Base-by-base conservation (phyloP, 2,113 vertebrate species). In the Ochotona curzoniae region DNA sequence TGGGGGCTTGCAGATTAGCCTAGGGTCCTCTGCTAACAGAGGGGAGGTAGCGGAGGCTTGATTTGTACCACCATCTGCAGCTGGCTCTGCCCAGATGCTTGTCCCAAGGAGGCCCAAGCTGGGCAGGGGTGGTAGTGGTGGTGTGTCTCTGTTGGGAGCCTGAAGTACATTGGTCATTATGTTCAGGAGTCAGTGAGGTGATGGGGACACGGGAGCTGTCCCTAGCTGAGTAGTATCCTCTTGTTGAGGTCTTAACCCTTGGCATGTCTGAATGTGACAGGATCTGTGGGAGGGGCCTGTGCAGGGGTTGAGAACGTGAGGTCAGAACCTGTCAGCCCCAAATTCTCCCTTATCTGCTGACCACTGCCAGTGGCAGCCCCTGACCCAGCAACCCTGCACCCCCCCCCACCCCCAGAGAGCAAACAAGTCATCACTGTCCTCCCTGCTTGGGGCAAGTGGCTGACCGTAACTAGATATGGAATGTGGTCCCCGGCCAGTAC, bases 41-140 rank as follows among this genome's bases (percentile, higher is more conserved):
- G 1, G 47, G 13, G 69, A 5, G 4, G 11, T 17, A 3, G 5
- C 3, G 4, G 8, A 18, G 47, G 10, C 38, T 15, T 38, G 60
- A 25, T 38, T 18, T 1, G 0, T 7, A 12, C 63, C 13, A 0
- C 5, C 1, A 1, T 76, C 28, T 25, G 44, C 0, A 64, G 35
- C 23, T 1, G 5, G 11, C 7, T 1, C 2, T 13, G 10, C 7
- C 9, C 49, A 26, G 61, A 76, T 8, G 4, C 20, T 67, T 44
- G 38, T 44, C 38, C 38, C 38, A 44, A 44, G 38, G 38, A 44
- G 38, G 38, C 38, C 38, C 38, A 44, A 44, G 38, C 38, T 44
- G 38, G 38, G 38, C 38, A 6, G 38, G 38, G 38, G 38, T 44
- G 38, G 38, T 44, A 44, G 38, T 44, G 38, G 38, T 44, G 38